Conservation (phyloP, 2,797 vertebrate genomes). For the Pseudochromis fuscus region DNA sequence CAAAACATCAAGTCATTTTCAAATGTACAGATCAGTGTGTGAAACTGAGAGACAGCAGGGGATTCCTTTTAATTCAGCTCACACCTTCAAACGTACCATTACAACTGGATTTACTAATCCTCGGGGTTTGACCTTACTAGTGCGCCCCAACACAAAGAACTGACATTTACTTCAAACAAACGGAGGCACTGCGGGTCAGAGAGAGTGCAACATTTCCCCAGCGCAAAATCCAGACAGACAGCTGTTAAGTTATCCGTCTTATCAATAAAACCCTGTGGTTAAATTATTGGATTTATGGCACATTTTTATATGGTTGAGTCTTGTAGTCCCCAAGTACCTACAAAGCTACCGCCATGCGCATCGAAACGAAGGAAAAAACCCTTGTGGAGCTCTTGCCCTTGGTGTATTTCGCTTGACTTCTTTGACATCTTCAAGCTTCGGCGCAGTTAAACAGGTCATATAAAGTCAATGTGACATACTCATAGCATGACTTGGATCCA, state of each 20-base stretch:
- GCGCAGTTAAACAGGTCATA: conserved; percentile 22
- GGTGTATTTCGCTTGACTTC: neutral
- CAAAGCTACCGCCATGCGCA: too few relatives aligned
- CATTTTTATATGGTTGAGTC: too few relatives aligned
- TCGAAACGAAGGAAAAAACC: too few relatives aligned
- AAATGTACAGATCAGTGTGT: neutral
- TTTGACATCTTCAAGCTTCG: conserved; percentile 13
- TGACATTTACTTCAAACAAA: neutral
- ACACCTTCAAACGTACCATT: conserved; percentile 1
- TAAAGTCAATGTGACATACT: conserved; percentile 39
- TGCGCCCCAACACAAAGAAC: neutral
- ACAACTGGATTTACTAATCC: conserved; percentile 17
- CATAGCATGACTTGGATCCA: conserved; percentile 36
- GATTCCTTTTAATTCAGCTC: conserved; percentile 18
- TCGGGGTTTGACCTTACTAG: conserved; percentile 12
- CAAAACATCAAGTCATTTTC: neutral
- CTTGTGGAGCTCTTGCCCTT: too few relatives aligned
- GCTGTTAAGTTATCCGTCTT: too few relatives aligned
- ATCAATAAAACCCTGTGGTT: too few relatives aligned
- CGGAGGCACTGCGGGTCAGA: neutral
- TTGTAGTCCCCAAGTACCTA: too few relatives aligned
- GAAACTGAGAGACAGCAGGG: neutral
- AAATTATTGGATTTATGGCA: neutral
- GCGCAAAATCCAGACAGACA: neutral
- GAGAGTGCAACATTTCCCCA: neutral